Evolutionary conservation across 2,888 invertebrate genomes (phyloP).

Genomic region (Diarsia brunnea): DNA sequence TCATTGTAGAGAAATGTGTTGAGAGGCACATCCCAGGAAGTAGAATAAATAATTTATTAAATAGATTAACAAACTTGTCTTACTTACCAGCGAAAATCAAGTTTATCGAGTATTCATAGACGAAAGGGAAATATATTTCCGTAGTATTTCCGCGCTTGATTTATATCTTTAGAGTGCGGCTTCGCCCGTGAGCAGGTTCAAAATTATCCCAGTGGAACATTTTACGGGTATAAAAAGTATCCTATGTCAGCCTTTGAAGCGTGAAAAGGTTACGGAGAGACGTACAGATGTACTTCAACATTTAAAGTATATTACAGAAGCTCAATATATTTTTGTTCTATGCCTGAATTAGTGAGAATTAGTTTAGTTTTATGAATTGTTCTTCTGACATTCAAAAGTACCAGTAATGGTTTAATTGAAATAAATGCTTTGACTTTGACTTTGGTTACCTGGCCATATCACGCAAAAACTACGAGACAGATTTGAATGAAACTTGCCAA

Average conservation of each 20-base stretch:
- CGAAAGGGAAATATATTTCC: background rate
- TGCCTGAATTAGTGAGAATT: too few species aligned
- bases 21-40: conserved; percentile 14
- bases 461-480: background rate
- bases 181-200: background rate
- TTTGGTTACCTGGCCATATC: background rate
- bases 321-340: background rate
- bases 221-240: background rate
- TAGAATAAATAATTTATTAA: background rate
- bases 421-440: too few species aligned
- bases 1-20: background rate
- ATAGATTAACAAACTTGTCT: background rate
- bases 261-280: background rate
- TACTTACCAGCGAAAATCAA: background rate
- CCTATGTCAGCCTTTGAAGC: background rate
- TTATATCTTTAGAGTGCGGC: background rate
- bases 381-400: too few species aligned
- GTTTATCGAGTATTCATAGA: background rate
- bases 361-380: too few species aligned
- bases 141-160: background rate
- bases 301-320: background rate
- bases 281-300: background rate
- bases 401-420: too few species aligned
- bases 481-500: conserved; percentile 21
- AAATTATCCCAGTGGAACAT: background rate